A percentile compares a stretch with the other conserved stretches of the same genome.
Conservation (phyloP, 2,113 vertebrate genomes). For the Noctilio leporinus region DNA sequence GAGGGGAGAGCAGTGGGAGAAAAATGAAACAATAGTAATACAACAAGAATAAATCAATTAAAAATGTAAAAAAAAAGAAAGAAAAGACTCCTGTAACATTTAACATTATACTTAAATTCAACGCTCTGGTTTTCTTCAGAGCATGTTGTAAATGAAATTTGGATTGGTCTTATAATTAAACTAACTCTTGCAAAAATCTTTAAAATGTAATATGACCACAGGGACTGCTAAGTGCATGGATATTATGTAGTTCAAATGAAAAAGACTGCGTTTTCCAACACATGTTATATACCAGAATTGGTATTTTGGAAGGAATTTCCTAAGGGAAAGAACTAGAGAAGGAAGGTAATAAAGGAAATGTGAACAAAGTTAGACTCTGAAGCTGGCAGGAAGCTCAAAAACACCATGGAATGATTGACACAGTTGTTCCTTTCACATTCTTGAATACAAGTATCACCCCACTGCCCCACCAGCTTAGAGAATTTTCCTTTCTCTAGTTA, state of each 20-base stretch:
- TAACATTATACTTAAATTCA: background rate
- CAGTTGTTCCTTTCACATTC: background rate
- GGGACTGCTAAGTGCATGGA: background rate
- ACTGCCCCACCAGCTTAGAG: background rate
- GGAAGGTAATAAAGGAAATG: slow-evolving; percentile 3
- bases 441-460: background rate
- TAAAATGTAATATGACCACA: background rate
- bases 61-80: no score
- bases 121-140: background rate
- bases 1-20: no score
- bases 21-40: no score
- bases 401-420: background rate
- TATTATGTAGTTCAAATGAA: background rate
- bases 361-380: slow-evolving; percentile 17
- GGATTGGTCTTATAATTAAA: slow-evolving; percentile 10
- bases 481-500: background rate
- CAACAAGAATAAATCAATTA: no score
- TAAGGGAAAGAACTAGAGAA: slow-evolving; percentile 12
- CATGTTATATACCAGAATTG: background rate
- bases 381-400: background rate
- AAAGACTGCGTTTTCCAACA: background rate
- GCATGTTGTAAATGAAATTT: slow-evolving; percentile 16
- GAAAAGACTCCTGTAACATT: background rate
- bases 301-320: slow-evolving; percentile 22
- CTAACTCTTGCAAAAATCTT: slow-evolving; percentile 12